Conservation (phyloP, 2,113 vertebrate genomes). For the Perognathus longimembris region DNA sequence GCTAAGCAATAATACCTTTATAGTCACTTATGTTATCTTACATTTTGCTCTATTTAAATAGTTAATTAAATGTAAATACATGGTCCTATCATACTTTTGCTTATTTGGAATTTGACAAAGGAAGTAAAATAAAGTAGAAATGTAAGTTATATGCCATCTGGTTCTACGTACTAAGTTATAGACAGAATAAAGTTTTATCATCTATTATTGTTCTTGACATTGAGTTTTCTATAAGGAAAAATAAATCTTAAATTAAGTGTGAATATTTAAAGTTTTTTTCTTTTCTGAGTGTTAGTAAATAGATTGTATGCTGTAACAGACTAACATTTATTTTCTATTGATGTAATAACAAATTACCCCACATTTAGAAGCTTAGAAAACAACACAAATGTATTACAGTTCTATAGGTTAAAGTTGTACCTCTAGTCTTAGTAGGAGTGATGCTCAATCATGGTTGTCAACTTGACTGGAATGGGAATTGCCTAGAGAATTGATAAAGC, state of each 20-base stretch:
- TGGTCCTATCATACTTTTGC: background rate
- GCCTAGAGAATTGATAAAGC: background rate
- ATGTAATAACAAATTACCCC: background rate
- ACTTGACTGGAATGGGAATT: background rate
- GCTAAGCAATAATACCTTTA: background rate
- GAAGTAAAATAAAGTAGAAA: background rate
- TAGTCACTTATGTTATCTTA: background rate
- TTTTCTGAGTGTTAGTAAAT: background rate
- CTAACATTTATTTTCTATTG: background rate
- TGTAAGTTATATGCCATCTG: background rate
- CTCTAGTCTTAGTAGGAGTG: background rate
- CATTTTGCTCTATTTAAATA: constrained; percentile 30
- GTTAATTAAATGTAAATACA: constrained; percentile 11
- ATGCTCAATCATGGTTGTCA: background rate
- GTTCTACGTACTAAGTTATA: background rate
- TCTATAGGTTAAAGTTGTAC: background rate
- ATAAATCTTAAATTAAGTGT: background rate
- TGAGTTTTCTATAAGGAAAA: background rate
- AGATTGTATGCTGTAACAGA: background rate
- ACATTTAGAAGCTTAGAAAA: background rate
- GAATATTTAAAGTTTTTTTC: background rate
- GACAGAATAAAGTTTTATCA: background rate
- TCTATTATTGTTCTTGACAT: background rate
- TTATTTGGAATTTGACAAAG: background rate
- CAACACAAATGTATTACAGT: background rate